Evolutionary conservation across 2,797 vertebrate species (phyloP), one percentile per base, ranked within the genome.

Genomic region (Lepus oiostolus): DNA sequence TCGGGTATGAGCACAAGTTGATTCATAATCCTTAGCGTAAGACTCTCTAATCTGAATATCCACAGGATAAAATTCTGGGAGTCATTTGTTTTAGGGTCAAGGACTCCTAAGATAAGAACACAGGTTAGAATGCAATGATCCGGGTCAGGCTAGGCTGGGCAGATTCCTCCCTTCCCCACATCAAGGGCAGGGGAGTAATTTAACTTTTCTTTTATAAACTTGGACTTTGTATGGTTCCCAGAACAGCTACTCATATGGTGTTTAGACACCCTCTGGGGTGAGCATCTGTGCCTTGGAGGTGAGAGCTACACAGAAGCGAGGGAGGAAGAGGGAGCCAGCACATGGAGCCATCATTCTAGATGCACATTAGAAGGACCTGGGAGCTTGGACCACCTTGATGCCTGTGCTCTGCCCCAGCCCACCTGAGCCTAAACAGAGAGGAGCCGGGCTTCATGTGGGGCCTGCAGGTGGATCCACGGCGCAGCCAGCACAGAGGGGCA

Each of bases 51-150:
- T 72, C 63, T 26, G n/a, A 81, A 87, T 68, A 21, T 71, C 77
- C 79, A 22, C n/a, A 94, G 11, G 54, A 35, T 16, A 84, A 60
- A 81, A 82, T 75, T 87, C 86, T 82, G 70, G 50, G 74, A 85
- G 58, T 26, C 9, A 50, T 26, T 65, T 65, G 24, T 71, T 85
- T 24, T 30, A 60, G 24, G 62, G 47, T 47, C n/a, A 17, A 47
- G 17, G 32, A 30, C 63, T 63, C 81, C 60, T 76, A 24, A 54
- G 75, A 67, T 4, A 10, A 24, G 58, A 65, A 42, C 22, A 71
- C 9, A n/a, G 11, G 22, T 26, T 70, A 68, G 52, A 50, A 71
- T 16, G 83, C 30, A 17, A 52, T 12, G 58, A 28, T 0, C 8
- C 10, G 0, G 2, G 30, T 4, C 5, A 30, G 19, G 50, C 22